These are phyloP conservation scores for Neopelma chrysocephalum DNA, from an alignment of 2,797 vertebrate species.

Conservation along the genomic window DNA sequence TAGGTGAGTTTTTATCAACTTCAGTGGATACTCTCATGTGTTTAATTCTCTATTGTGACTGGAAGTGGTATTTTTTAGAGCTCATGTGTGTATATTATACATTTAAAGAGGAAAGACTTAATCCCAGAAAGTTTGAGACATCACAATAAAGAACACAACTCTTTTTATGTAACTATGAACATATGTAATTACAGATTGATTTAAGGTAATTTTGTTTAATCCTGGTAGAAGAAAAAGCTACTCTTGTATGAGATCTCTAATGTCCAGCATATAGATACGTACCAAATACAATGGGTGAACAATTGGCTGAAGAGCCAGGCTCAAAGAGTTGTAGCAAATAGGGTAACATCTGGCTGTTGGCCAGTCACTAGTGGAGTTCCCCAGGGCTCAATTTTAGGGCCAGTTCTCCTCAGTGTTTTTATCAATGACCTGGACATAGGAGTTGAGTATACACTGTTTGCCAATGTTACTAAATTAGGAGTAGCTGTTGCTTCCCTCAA, in stretches of 20 bases:
- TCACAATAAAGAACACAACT: not conserved
- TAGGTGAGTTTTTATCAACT: not conserved
- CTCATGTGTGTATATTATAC: not conserved
- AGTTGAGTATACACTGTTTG: not conserved
- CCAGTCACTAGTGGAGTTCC: not conserved
- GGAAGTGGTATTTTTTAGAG: not conserved
- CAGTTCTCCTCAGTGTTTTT: not conserved
- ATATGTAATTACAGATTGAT: not conserved
- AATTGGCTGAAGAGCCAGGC: not conserved
- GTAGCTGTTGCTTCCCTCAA: not conserved
- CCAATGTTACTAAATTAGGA: not conserved
- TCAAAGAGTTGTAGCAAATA: not conserved
- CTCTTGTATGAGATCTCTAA: not conserved
- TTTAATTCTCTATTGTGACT: not conserved
- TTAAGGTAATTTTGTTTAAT: not conserved
- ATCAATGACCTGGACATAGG: not conserved
- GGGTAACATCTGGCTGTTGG: not conserved
- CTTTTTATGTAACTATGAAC: not conserved
- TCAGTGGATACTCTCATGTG: not conserved
- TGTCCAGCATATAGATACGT: not conserved
- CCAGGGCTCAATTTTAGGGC: not conserved
- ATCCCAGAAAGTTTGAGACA: not conserved
- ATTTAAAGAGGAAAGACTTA: not conserved
- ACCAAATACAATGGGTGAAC: not conserved
- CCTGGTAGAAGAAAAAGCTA: not conserved